These are phyloP conservation scores for Hirudo medicinalis DNA, from an alignment of 1,140 invertebrate genomes.

Conservation along the genomic window DNA sequence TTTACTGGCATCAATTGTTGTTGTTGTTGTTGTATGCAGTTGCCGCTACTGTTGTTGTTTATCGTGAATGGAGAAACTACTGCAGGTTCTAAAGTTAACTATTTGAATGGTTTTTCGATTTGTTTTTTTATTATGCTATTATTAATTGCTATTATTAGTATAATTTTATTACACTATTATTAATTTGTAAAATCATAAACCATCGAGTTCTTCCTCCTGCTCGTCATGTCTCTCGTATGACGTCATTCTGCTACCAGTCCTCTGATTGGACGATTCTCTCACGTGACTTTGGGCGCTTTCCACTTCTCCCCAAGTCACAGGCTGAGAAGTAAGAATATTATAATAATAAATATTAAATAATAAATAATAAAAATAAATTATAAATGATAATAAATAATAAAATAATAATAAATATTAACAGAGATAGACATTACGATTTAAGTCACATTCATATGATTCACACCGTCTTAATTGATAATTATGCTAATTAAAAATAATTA, in stretches of 20 bases:
- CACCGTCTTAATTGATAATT: no score
- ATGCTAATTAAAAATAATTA: no score
- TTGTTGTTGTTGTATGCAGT: no score
- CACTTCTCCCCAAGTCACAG: conserved; percentile 3
- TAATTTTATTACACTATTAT: neutral
- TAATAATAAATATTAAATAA: neutral
- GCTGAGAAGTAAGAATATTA: neutral
- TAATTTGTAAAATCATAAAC: neutral
- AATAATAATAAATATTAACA: no score
- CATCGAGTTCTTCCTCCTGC: neutral
- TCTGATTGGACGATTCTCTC: conserved; percentile 8
- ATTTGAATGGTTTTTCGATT: no score
- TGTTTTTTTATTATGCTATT: no score
- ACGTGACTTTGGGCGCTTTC: neutral
- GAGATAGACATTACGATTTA: no score
- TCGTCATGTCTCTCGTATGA: neutral
- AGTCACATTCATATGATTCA: no score
- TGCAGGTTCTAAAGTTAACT: no score
- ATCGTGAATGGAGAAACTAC: no score
- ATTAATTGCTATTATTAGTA: neutral
- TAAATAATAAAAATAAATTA: neutral
- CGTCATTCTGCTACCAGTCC: neutral
- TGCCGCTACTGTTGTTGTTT: no score
- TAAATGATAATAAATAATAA: neutral
- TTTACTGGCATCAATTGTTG: no score